Percentiles rank a stretch among this genome's conserved stretches.
Evolutionary conservation across 2,113 vertebrate species (phyloP).

Genomic region (Falco punctatus): DNA sequence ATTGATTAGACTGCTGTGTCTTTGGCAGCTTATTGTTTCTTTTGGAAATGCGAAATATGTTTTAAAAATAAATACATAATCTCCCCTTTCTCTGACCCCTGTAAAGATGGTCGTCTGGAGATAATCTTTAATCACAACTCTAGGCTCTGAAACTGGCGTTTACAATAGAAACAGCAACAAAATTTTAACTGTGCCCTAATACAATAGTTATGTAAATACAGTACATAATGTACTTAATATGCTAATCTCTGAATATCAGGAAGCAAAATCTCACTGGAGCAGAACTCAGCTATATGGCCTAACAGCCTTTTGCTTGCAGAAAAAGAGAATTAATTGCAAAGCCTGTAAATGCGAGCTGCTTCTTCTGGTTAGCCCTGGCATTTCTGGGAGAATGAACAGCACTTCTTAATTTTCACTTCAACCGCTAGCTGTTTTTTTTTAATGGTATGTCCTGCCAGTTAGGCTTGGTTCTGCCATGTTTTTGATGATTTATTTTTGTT

Average conservation of each 20-base stretch:
- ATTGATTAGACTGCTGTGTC: constrained; percentile 24
- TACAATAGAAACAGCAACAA: neutral
- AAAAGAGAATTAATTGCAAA: neutral
- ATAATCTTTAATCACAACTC: neutral
- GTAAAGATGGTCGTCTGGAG: neutral
- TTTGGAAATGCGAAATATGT: constrained; percentile 17
- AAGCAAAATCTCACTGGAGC: neutral
- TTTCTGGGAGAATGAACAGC: constrained; percentile 26
- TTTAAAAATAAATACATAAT: constrained; percentile 10
- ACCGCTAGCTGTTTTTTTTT: constrained; percentile 42
- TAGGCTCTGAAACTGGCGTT: neutral
- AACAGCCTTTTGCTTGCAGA: neutral
- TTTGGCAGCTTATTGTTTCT: constrained; percentile 15
- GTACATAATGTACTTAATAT: constrained; percentile 20
- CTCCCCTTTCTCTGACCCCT: neutral
- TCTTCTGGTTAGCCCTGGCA: constrained; percentile 51
- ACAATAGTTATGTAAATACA: constrained; percentile 12
- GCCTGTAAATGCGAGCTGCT: neutral
- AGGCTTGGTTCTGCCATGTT: constrained; percentile 65
- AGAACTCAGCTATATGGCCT: neutral
- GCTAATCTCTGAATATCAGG: constrained; percentile 26
- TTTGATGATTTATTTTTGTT: constrained; percentile 70
- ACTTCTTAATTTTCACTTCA: constrained; percentile 52
- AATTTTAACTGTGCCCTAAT: constrained; percentile 4
- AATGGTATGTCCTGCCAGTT: constrained; percentile 39